Conservation (phyloP, 2,888 invertebrate species). For the Apotomis capreana region DNA sequence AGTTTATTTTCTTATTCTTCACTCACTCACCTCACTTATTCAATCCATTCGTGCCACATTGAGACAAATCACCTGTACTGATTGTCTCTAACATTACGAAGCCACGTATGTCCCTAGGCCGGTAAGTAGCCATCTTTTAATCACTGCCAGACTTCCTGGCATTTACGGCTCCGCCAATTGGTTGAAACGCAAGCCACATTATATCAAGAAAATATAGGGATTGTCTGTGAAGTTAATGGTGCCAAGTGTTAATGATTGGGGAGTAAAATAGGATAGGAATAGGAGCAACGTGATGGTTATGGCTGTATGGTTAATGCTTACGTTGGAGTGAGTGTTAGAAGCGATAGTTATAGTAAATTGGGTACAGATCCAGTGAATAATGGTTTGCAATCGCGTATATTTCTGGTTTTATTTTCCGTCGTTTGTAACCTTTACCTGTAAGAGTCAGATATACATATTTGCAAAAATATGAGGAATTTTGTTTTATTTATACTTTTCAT, state of each 20-base stretch:
- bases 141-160: conserved; percentile 13
- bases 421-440: too few species aligned
- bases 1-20: too few species aligned
- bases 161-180: not conserved
- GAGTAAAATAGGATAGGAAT: not conserved
- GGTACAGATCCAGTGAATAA: too few species aligned
- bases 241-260: not conserved
- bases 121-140: conserved; percentile 8
- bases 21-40: too few species aligned
- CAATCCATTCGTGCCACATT: too few species aligned
- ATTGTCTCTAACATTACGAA: too few species aligned
- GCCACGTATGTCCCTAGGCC: not conserved
- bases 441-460: too few species aligned
- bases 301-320: too few species aligned
- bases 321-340: not conserved
- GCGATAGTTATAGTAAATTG: not conserved
- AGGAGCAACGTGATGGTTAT: not conserved
- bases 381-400: not conserved
- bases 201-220: not conserved
- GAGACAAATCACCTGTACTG: too few species aligned
- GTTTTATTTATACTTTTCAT: too few species aligned
- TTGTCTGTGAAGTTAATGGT: not conserved
- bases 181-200: not conserved
- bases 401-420: too few species aligned
- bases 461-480: too few species aligned